phyloP scores from a whole-genome alignment of 2,888 invertebrate species.

The Polydrusus tereticollis region DNA sequence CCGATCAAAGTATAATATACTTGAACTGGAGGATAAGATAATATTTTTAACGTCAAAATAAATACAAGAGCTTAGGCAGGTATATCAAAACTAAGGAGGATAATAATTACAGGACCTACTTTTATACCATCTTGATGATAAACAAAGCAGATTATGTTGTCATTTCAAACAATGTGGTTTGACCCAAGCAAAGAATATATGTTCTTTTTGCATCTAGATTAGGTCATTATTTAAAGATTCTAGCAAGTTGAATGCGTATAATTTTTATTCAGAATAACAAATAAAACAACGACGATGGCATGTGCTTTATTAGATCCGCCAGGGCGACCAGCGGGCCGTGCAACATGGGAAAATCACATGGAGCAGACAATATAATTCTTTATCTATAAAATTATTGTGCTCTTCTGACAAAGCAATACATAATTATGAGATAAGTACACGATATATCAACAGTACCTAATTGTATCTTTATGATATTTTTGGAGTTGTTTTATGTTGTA shows the following conservation, averaged over 20 bases:
- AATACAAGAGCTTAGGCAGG: too few relatives aligned
- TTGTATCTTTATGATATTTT: conserved; percentile 1
- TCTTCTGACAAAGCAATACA: conserved; percentile 39
- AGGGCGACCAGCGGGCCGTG: conserved; percentile 5
- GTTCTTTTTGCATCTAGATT: background rate
- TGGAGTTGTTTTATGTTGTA: background rate
- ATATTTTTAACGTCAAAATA: too few relatives aligned
- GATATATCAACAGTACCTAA: conserved; percentile 18
- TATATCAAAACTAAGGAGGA: too few relatives aligned
- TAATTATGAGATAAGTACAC: conserved; percentile 37
- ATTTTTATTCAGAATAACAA: conserved; percentile 17
- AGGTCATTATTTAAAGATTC: conserved; percentile 6
- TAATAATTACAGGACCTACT: too few relatives aligned
- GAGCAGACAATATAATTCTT: conserved; percentile 43
- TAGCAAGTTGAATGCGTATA: conserved; percentile 7
- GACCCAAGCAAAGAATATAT: too few relatives aligned
- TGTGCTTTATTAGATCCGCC: conserved; percentile 37
- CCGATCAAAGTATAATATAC: too few relatives aligned
- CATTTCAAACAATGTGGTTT: too few relatives aligned
- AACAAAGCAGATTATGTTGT: too few relatives aligned
- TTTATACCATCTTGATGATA: too few relatives aligned
- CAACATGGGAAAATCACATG: conserved; percentile 44
- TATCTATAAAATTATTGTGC: conserved; percentile 33
- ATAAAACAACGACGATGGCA: conserved; percentile 23
- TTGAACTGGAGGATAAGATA: too few relatives aligned